Evolutionary conservation across 2,888 invertebrate genomes (phyloP), one percentile per base, ranked within the genome.

Genomic region (Acholoe squamosa): DNA sequence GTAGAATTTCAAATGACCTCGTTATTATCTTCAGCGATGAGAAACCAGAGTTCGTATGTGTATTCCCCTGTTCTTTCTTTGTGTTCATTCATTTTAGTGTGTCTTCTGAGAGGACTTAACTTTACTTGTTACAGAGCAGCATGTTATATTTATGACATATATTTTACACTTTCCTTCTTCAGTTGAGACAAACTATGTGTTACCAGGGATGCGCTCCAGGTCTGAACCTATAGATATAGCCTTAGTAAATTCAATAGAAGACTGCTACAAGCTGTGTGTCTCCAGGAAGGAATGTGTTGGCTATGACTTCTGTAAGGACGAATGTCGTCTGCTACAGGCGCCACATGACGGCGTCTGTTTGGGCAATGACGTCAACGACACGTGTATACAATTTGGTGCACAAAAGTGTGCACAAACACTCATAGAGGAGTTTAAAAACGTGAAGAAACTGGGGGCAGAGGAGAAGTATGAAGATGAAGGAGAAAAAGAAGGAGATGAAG

Each of bases 271-370:
- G 28, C 86, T 86, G 12, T 86, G 86, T 54, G 25, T 19, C 0
- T 5, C 16, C 0, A n/a, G 54, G 28, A 19, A 22, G 0, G 25
- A 5, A 0, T 86, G 86, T 28, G 25, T 12, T 28, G 86, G 86
- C 52, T 86, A 86, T 54, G 86, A 86, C 54, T 52, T 86, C 86
- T 86, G 86, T 52, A 28, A 25, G 54, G 19, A n/a, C 52, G 56
- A 54, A 54, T 86, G 86, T 86, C 86, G 86, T 28, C 56, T 86
- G 56, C 86, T 54, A 22, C 1, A 10, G 10, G 54, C 51, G 7
- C n/a, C 43, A 19, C 33, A 77, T n/a, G 43, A 51, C 12, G 86
- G 54, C 28, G 56, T 54, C 54, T 86, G 86, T 28, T 16, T 5
- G 22, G 54, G 28, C 12, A 86, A 52, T 25, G 33, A 22, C 28